A percentile compares a stretch with the other conserved stretches of the same genome.
phyloP scores from a whole-genome alignment of 2,797 vertebrate genomes.

The Onychomys torridus region DNA sequence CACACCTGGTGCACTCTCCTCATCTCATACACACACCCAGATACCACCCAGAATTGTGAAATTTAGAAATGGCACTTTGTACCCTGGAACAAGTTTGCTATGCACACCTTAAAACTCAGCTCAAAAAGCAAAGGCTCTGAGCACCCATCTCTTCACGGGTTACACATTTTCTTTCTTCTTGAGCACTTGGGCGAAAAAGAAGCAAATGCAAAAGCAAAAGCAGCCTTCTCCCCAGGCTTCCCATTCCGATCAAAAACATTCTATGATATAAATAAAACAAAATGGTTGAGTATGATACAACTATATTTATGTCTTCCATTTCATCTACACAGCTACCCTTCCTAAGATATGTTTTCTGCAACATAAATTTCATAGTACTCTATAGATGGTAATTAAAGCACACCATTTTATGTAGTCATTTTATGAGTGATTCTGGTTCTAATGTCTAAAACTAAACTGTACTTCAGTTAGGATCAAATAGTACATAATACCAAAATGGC shows the following conservation, averaged over 20 bases:
- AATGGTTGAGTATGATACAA: background rate
- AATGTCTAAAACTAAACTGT: background rate
- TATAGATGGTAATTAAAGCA: background rate
- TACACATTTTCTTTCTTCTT: background rate
- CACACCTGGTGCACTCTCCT: slow-evolving; percentile 6
- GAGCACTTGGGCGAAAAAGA: background rate
- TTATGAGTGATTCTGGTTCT: background rate
- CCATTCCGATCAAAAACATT: background rate
- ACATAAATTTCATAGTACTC: background rate
- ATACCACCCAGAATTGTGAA: slow-evolving; percentile 61
- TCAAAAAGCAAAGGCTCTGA: background rate
- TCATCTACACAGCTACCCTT: background rate
- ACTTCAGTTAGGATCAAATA: background rate
- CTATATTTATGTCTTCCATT: background rate
- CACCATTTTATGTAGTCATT: background rate
- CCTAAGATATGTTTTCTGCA: background rate
- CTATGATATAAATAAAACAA: background rate
- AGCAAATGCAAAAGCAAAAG: too few species aligned
- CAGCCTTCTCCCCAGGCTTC: background rate
- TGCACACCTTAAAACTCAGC: background rate
- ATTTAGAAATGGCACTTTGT: background rate
- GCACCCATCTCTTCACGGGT: background rate
- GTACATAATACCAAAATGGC: background rate
- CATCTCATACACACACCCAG: slow-evolving; percentile 53
- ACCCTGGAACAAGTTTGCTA: background rate